Conservation (phyloP, 2,797 vertebrate species). For the Apogon talboti region DNA sequence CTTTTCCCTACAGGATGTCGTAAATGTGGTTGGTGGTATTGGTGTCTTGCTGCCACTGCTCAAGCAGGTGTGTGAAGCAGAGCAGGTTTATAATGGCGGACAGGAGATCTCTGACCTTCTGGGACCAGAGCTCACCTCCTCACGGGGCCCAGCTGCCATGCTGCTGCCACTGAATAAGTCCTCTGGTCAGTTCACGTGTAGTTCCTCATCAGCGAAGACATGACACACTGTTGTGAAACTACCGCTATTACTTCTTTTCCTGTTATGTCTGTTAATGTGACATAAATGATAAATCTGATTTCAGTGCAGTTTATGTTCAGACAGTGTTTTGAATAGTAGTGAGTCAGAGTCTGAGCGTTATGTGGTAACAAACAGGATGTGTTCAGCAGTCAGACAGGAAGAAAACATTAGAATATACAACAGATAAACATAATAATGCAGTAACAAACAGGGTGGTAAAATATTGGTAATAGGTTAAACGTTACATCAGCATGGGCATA, state of each 20-base stretch:
- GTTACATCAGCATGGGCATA: not conserved
- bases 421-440: not conserved
- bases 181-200: constrained; percentile 81
- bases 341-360: constrained; percentile 17
- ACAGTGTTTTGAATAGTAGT: constrained; percentile 6
- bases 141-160: constrained; percentile 86
- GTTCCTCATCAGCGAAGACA: not conserved
- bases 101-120: constrained; percentile 90
- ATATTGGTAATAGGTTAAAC: constrained; percentile 14
- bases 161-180: constrained; percentile 90
- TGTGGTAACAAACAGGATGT: constrained; percentile 40
- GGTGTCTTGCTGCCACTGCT: constrained; percentile 91
- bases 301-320: constrained; percentile 1
- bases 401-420: not conserved
- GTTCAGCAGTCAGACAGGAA: not conserved
- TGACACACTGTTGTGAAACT: not conserved
- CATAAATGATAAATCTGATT: constrained; percentile 1
- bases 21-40: constrained; percentile 94
- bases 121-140: constrained; percentile 91
- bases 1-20: constrained; percentile 86
- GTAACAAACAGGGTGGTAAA: constrained; percentile 9
- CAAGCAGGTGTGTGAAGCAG: constrained; percentile 88
- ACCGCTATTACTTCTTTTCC: not conserved
- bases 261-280: not conserved
- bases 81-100: constrained; percentile 80